Evolutionary conservation across 2,113 vertebrate species (phyloP).

Genomic region (Phasianus colchicus): DNA sequence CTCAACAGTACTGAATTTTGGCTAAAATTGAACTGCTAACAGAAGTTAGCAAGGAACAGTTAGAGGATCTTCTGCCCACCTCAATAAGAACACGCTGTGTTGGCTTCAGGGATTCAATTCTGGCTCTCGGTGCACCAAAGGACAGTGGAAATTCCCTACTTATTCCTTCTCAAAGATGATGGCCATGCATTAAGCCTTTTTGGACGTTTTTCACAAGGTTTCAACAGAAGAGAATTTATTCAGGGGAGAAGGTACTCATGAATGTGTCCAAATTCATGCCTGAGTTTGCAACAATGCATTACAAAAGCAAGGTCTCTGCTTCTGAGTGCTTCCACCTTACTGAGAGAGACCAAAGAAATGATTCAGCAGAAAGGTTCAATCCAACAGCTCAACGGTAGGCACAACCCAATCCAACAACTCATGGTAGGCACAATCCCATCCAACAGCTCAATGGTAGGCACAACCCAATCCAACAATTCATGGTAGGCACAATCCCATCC

Average conservation of each 20-base stretch:
- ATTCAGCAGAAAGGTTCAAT: accelerated
- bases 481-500: too few relatives aligned
- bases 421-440: too few relatives aligned
- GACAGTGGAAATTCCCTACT: neutral
- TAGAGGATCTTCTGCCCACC: neutral
- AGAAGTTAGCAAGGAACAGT: neutral
- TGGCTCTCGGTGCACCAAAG: neutral
- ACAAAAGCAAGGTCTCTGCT: neutral
- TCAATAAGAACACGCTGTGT: accelerated
- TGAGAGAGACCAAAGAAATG: neutral
- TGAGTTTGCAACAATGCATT: neutral
- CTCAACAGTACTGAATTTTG: neutral
- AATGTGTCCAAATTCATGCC: neutral
- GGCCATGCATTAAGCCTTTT: neutral
- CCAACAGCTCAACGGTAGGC: neutral
- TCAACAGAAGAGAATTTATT: neutral
- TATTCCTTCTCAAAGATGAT: neutral
- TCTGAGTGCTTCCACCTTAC: neutral
- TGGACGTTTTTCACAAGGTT: neutral
- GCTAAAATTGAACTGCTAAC: neutral
- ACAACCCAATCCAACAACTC: neutral
- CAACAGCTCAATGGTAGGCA: neutral
- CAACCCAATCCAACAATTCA: neutral
- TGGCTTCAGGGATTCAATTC: neutral
- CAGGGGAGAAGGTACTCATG: neutral